Conservation (phyloP, 2,797 vertebrate species). For the Kryptolebias ocellatus region DNA sequence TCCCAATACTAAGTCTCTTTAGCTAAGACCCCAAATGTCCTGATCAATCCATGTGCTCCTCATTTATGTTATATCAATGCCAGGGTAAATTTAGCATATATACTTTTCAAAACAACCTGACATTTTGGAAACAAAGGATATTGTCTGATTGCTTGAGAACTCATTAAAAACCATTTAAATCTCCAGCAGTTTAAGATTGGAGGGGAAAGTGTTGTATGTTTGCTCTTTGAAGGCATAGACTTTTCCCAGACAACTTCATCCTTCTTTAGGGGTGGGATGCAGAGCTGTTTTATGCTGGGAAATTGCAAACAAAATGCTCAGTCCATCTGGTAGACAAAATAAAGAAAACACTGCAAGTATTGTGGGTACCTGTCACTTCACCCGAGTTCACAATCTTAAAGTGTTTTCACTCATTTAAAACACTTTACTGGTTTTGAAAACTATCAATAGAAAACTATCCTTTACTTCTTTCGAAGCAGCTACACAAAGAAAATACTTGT, state of each 20-base stretch:
- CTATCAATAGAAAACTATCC: background rate
- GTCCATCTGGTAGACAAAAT: constrained; percentile 34
- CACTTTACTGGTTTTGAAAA: background rate
- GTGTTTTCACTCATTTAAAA: background rate
- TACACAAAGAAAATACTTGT: background rate
- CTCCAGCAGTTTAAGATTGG: constrained; percentile 36
- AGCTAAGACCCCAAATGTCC: constrained; percentile 13
- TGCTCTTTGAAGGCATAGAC: constrained; percentile 20
- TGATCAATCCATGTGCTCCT: constrained; percentile 12
- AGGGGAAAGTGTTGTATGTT: constrained; percentile 34
- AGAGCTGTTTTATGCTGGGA: constrained; percentile 31
- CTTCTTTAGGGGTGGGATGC: constrained; percentile 38
- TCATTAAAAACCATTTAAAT: constrained; percentile 46
- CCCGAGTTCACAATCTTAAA: constrained; percentile 16
- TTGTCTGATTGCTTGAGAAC: constrained; percentile 47
- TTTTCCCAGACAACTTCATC: constrained; percentile 33
- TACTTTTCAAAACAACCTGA: constrained; percentile 38
- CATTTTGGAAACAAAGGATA: constrained; percentile 33
- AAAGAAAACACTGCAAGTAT: constrained; percentile 25
- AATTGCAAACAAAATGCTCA: constrained; percentile 44
- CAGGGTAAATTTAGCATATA: constrained; percentile 36
- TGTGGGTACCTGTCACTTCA: constrained; percentile 36
- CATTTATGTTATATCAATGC: constrained; percentile 28
- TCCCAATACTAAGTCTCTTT: background rate
- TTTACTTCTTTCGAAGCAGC: background rate